Conservation (phyloP, 1,140 invertebrate species). For the Protaetia brevitarsis region DNA sequence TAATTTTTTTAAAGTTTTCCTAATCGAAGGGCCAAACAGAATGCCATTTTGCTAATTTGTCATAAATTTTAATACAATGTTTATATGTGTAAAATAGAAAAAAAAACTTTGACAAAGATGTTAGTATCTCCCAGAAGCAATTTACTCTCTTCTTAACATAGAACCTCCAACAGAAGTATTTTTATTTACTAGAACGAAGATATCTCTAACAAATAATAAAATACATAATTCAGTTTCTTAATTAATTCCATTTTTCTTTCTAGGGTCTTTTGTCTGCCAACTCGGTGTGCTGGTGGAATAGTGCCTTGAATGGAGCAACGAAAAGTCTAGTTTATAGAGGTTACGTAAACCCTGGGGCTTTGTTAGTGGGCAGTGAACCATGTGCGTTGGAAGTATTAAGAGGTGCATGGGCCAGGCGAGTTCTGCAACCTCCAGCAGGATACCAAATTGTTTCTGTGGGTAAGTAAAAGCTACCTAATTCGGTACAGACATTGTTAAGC, state of each 20-base stretch:
- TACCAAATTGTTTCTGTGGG: slow-evolving; percentile 86
- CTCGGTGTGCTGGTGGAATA: slow-evolving; percentile 89
- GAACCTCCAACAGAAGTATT: neutral
- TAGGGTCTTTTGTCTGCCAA: slow-evolving; percentile 87
- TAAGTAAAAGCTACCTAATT: no score
- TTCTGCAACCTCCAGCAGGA: slow-evolving; percentile 86
- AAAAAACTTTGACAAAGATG: no score
- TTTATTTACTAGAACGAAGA: neutral
- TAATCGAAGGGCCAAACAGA: no score
- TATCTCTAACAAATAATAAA: no score
- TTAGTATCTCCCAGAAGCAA: no score
- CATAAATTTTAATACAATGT: no score
- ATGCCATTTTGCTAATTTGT: no score
- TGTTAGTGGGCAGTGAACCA: slow-evolving; percentile 79
- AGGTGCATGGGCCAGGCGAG: slow-evolving; percentile 84
- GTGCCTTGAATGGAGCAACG: slow-evolving; percentile 79
- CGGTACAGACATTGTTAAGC: no score
- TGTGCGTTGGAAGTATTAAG: slow-evolving; percentile 81
- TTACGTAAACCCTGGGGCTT: slow-evolving; percentile 82
- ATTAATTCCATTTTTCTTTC: slow-evolving; percentile 38
- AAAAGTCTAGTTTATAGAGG: slow-evolving; percentile 82
- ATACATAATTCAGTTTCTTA: neutral
- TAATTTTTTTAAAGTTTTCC: no score
- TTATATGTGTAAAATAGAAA: no score
- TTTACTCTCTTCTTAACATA: no score